Evolutionary conservation across 2,797 vertebrate species (phyloP).

Genomic region (Oreonectes daqikongensis): DNA sequence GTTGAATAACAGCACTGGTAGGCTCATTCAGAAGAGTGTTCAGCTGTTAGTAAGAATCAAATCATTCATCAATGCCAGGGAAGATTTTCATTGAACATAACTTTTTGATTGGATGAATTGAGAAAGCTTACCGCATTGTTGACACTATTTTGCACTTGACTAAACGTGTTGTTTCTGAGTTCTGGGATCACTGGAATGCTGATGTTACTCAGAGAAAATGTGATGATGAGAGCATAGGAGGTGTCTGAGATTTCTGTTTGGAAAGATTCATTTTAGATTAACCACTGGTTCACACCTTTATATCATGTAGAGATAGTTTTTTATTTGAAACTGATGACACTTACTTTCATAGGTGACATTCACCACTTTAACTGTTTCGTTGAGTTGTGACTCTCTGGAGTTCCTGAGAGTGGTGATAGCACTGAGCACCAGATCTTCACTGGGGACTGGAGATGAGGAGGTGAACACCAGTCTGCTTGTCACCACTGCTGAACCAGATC

Average conservation of each 20-base stretch:
- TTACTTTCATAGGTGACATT: conserved; percentile 39
- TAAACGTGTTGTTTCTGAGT: neutral
- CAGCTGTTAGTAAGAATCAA: neutral
- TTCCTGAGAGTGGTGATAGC: neutral
- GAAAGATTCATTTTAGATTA: neutral
- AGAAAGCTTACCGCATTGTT: neutral
- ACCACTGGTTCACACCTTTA: neutral
- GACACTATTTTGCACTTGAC: neutral
- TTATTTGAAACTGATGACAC: neutral
- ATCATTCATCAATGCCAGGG: neutral
- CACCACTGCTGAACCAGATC: conserved; percentile 1
- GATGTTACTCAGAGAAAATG: neutral
- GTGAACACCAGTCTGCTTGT: conserved; percentile 21
- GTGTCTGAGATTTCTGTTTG: neutral
- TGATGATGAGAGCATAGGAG: neutral
- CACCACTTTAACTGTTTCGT: neutral
- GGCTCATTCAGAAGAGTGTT: conserved; percentile 35
- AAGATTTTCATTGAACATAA: neutral
- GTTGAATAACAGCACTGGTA: neutral
- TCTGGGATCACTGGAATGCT: neutral
- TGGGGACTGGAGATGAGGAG: conserved; percentile 8
- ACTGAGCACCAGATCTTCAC: conserved; percentile 1
- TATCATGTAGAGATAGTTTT: neutral
- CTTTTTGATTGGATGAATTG: neutral
- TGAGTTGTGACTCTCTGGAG: neutral